Conservation (phyloP, 2,888 invertebrate species). For the Drosophila engyochracea region DNA sequence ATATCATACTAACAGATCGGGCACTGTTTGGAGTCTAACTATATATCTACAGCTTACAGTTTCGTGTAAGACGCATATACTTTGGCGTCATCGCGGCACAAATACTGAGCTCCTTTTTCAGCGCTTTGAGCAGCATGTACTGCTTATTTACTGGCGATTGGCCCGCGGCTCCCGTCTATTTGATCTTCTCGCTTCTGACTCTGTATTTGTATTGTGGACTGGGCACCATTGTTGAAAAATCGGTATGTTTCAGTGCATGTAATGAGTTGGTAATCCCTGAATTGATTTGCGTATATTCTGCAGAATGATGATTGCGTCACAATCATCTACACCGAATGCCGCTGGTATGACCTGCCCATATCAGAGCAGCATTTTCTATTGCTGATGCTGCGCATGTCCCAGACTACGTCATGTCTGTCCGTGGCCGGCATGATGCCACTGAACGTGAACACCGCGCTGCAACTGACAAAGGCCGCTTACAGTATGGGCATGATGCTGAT, state of each 20-base stretch:
- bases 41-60: slow-evolving; percentile 24
- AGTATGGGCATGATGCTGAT: slow-evolving; percentile 53
- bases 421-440: slow-evolving; percentile 61
- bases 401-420: slow-evolving; percentile 42
- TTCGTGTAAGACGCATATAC: slow-evolving; percentile 2
- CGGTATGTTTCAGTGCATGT: slow-evolving; percentile 36
- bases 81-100: slow-evolving; percentile 44
- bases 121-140: slow-evolving; percentile 45
- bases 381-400: slow-evolving; percentile 64
- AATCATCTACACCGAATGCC: slow-evolving; percentile 57
- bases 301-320: slow-evolving; percentile 60
- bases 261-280: not conserved
- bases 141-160: slow-evolving; percentile 49
- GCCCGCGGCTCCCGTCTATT: slow-evolving; percentile 55
- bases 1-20: not conserved
- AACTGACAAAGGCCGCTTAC: slow-evolving; percentile 49
- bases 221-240: slow-evolving; percentile 56
- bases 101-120: slow-evolving; percentile 28
- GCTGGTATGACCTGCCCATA: slow-evolving; percentile 65
- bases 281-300: not conserved
- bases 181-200: slow-evolving; percentile 34
- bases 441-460: slow-evolving; percentile 60
- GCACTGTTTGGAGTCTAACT: not conserved
- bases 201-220: slow-evolving; percentile 62
- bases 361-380: slow-evolving; percentile 57